Evolutionary conservation across 2,113 vertebrate genomes (phyloP), one percentile per base, ranked within the genome.

Genomic region (Colossoma macropomum): DNA sequence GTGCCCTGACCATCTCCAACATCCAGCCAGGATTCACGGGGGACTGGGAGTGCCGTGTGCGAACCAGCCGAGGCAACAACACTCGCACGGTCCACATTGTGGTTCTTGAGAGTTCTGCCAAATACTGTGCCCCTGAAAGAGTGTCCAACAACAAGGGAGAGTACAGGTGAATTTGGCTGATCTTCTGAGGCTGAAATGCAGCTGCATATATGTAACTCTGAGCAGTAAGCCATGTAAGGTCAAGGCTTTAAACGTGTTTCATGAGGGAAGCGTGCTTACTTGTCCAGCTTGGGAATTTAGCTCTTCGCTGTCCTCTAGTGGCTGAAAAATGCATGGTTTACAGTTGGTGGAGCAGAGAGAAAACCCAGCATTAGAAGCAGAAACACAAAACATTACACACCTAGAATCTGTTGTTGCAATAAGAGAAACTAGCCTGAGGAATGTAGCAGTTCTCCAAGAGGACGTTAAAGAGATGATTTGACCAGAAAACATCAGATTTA

Each of bases 111-210:
- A 98, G 95, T 85, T 96, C 97, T n/a, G 97, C 97, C 0, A 95
- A 97, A 74, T 98, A 98, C 85, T 99, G 98, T 17, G 92, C 93
- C 11, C 94, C 96, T 0, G 98, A 99, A 83, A 95, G 96, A 3
- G 90, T 98, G 75, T 93, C 96, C 19, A 99, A 99, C 92, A 99
- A 99, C 88, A 99, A 97, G 91, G 98, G 98, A 0, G 97, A 99
- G 77, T 99, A 99, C 95, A 96, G 96, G 98, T 98, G 76, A 87
- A 96, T 11, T 6, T 12, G 0, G 1, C 32, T 21, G 28, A 13
- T 11, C 27, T 25, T 62, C 19, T 19, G 0, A 23, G 17, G 6
- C 21, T 56, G 54, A 8, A 23, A 23, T 5, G 21, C 2, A 23
- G 25, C 4, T 12, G 2, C 25, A 13, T 52, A 16, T 45, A 48